Base-by-base conservation (phyloP, 2,888 invertebrate species). In the Lissonota sp. region DNA sequence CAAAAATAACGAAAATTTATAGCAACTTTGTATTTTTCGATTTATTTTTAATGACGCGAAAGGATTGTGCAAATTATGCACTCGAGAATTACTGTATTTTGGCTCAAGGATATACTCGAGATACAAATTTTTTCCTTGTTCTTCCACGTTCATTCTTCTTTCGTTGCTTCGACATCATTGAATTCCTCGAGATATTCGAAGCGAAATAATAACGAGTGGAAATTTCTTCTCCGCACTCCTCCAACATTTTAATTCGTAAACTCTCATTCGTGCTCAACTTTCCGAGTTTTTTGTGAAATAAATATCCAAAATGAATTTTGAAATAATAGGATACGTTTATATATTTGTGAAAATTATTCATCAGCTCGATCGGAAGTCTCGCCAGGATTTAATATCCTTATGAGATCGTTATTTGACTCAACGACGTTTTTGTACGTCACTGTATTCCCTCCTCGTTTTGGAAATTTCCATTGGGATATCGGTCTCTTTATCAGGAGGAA, bases 391-490 rank as follows among this genome's bases (percentile, higher is more conserved):
- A 92, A 82, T 87, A 92, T 92, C 87, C 90, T 88, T 58, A 92
- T 88, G 44, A 91, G 86, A 81, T 92, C 92, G 84, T 90, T 90
- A 49, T 87, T 89, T 8, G 91, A 89, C 57, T 91, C 91, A 10
- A 90, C 86, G 60, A 92, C 91, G 84, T 91, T 92, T 70, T 88
- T 90, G 79, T 92, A 92, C 57, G 88, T 88, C 58, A 92, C 90
- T 7, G 90, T 91, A 67, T 91, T 90, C 3, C 87, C 83, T 6
- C 87, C 87, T 39, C 88, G 90, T 82, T 88, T 88, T 60, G 87
- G 87, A 37, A 89, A 84, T 14, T 86, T 83, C 89, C 90, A 91
- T 46, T 89, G 87, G 5, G 86, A 83, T 53, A 90, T 73, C 40
- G 90, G 87, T 69, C 87, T 79, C 83, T 87, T 81, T 37, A 86